phyloP scores from a whole-genome alignment of 2,113 vertebrate genomes.

The Coryphaenoides rupestris region DNA sequence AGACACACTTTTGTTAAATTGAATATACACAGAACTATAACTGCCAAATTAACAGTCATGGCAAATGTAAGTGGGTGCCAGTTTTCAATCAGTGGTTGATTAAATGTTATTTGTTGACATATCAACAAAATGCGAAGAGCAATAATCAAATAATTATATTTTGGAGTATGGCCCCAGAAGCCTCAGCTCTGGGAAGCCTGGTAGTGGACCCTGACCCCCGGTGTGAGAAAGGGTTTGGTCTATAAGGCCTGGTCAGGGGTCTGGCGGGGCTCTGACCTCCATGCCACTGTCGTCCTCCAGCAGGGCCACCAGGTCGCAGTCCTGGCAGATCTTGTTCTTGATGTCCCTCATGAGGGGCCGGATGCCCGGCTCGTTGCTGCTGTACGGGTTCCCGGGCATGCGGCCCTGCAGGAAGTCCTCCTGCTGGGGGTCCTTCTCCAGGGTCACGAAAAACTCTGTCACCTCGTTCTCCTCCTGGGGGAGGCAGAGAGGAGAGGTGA shows the following conservation, averaged over 20 bases:
- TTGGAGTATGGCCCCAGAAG: no score
- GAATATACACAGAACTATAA: no score
- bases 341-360: slow-evolving; percentile 97
- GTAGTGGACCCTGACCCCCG: no score
- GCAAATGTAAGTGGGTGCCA: no score
- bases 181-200: no score
- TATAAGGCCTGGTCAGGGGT: neutral
- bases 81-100: no score
- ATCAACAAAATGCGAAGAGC: neutral
- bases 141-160: neutral
- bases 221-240: no score
- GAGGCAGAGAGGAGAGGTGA: neutral
- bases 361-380: slow-evolving; percentile 94
- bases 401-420: slow-evolving; percentile 97
- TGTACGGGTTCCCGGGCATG: slow-evolving; percentile 98
- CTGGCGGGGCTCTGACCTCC: slow-evolving; percentile 77
- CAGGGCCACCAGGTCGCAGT: slow-evolving; percentile 96
- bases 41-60: no score
- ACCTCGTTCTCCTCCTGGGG: slow-evolving; percentile 96
- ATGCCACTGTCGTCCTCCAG: slow-evolving; percentile 98
- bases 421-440: slow-evolving; percentile 98
- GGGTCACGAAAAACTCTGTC: slow-evolving; percentile 96
- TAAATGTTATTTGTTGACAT: no score
- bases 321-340: slow-evolving; percentile 99
- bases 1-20: no score